Base-by-base conservation (phyloP, 2,113 vertebrate genomes). In the Probosciger aterrimus region DNA sequence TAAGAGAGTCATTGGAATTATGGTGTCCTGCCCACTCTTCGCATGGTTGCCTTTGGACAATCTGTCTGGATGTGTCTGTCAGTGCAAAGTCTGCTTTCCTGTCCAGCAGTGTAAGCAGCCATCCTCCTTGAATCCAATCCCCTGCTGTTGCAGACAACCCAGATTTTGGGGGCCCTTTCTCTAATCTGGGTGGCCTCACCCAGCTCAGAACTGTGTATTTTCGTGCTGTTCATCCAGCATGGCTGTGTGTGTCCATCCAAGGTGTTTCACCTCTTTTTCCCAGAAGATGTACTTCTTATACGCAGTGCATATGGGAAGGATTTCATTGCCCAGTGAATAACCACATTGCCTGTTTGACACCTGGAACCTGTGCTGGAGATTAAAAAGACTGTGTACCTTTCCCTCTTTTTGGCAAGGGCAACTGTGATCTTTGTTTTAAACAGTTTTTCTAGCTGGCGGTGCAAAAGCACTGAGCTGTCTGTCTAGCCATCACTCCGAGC, bases 401-500 rank as follows among this genome's bases (percentile, higher is more conserved):
- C 33, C 17, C 4, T 3, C 14, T 49, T 60, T 70, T 55, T 65
- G 69, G 7, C 59, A 76, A 39, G 53, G 44, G 81, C 76, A 82
- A 59, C 55, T 46, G 31, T 67, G 80, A 50, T 57, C 82, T 71
- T 82, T 57, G 50, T 68, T 91, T 68, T 82, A 33, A 86, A 53
- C 14, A 37, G 33, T 41, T 85, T 70, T 69, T 79, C 78, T 60
- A 53, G 33, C 67, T 93, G 91, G 70, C 33, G 73, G 10, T 27
- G 41, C 1, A 1, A 59, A 89, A 91, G 52, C 60, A 79, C 63
- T 1, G 15, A 94, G 88, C 88, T 92, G 92, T 92, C 96, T 90
- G 77, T 93, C 94, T 97, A 89, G 89, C 93, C 91, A 90, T 96
- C 88, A 94, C 88, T 95, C 79, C 22, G 3, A 97, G 88, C 90